A percentile compares a stretch with the other conserved stretches of the same genome.
Evolutionary conservation across 1,140 invertebrate genomes (phyloP).

Genomic region (Temnothorax longispinosus): DNA sequence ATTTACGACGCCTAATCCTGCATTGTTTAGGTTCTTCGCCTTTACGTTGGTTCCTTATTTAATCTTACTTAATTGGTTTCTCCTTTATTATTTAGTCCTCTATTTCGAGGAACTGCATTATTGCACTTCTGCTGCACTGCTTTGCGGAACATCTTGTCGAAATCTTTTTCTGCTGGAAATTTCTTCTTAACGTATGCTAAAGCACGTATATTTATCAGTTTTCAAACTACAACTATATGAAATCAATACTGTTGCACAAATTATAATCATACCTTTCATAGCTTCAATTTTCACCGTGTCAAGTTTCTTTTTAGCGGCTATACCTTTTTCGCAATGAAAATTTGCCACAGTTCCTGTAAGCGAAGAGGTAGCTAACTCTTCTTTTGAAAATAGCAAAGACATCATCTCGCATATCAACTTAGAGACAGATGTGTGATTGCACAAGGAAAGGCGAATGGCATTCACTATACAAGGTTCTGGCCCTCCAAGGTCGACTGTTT

Average conservation of each 20-base stretch:
- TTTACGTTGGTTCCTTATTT: too few species aligned
- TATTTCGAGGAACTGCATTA: constrained; percentile 1
- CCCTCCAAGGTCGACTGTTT: not conserved
- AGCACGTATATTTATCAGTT: not conserved
- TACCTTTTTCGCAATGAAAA: not conserved
- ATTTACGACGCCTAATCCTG: too few species aligned
- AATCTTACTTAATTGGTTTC: too few species aligned
- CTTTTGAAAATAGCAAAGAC: not conserved
- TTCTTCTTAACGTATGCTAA: not conserved
- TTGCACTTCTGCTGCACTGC: constrained; percentile 3
- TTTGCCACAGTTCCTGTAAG: not conserved
- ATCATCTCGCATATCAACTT: not conserved
- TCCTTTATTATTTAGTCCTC: not conserved
- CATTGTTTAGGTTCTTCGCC: too few species aligned
- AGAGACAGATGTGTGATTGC: not conserved
- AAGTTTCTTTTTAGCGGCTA: not conserved
- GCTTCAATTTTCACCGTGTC: not conserved
- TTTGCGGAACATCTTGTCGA: not conserved
- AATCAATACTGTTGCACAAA: not conserved
- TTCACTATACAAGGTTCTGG: not conserved
- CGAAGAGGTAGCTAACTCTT: not conserved
- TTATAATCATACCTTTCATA: not conserved
- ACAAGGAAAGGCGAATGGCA: not conserved
- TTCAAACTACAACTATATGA: not conserved
- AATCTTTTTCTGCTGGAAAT: not conserved